Base-by-base conservation (phyloP, 2,888 invertebrate species). In the Caenorhabditis panamensis region DNA sequence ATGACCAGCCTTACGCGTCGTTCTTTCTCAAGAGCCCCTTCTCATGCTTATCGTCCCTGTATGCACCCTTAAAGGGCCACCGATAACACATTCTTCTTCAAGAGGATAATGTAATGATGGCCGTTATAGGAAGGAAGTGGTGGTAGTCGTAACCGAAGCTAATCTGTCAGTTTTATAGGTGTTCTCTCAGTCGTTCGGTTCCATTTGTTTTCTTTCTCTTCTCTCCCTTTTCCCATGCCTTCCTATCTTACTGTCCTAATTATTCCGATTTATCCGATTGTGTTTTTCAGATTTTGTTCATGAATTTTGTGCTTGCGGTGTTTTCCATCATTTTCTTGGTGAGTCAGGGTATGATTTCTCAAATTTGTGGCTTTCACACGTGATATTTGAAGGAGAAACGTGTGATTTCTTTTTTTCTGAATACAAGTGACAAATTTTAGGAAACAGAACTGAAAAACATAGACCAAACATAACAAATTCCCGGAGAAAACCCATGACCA, bases 111-210 rank as follows among this genome's bases (percentile, higher is more conserved):
- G 41, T 41, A 41, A 61, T 36, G 49, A 69, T 51, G 24, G 51
- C 13, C 53, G 63, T 72, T 56, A 47, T 54, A 62, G 56, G 73
- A 58, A 64, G 24, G 73, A 58, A 64, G 24, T 26, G 53, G 37
- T 63, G 28, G 58, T 69, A 41, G 71, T 54, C 62, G 49, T 64
- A 73, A 73, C 73, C 64, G 73, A 66, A 61, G 75, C 75, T 66
- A 75, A 75, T 75, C 54, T 66, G 44, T 75, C 66, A 66, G 66
- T 66, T 73, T 75, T 61, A 75, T 75, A 75, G 75, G 75, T 75
- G 75, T 75, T 76, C 62, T 76, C 76, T 68, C 68, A 76, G 59
- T 51, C 24, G 2, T 41, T 56, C 51, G 2, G 11, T 26, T 62
- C 53, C 53, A 41, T 51, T 22, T 53, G 49, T 18, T 44, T 9